Conservation (phyloP, 2,888 invertebrate species). For the Meiosimyza decipiens region DNA sequence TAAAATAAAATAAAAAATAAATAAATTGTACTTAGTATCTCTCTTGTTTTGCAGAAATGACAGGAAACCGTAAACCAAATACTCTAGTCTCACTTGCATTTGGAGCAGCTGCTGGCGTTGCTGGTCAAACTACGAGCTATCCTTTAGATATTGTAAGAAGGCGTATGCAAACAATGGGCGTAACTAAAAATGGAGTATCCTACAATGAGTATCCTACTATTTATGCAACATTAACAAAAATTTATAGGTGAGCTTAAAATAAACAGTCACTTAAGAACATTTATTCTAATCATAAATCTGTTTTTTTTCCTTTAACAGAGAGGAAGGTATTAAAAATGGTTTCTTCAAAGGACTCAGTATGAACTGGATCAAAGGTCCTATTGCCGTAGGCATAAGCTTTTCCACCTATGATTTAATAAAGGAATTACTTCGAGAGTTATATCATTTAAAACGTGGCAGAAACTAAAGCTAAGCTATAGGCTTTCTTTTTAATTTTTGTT, state of each 20-base stretch:
- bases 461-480: constrained; percentile 27
- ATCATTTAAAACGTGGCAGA: constrained; percentile 62
- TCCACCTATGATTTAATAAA: constrained; percentile 89
- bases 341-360: constrained; percentile 99
- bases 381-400: constrained; percentile 95
- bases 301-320: constrained; percentile 69
- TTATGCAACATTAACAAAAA: constrained; percentile 73
- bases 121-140: constrained; percentile 96
- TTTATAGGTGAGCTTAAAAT: constrained; percentile 73
- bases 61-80: constrained; percentile 67
- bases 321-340: constrained; percentile 88
- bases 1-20: no score
- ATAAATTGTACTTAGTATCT: no score
- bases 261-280: neutral
- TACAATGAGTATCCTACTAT: constrained; percentile 74
- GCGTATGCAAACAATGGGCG: constrained; percentile 72
- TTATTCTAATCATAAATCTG: neutral
- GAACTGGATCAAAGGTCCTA: constrained; percentile 97
- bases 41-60: constrained; percentile 59
- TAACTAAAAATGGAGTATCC: constrained; percentile 60
- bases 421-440: constrained; percentile 70
- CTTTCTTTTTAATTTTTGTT: no score
- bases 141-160: constrained; percentile 90
- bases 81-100: constrained; percentile 78
- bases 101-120: constrained; percentile 91